phyloP scores from a whole-genome alignment of 2,113 vertebrate genomes.

The Pardalotus punctatus region DNA sequence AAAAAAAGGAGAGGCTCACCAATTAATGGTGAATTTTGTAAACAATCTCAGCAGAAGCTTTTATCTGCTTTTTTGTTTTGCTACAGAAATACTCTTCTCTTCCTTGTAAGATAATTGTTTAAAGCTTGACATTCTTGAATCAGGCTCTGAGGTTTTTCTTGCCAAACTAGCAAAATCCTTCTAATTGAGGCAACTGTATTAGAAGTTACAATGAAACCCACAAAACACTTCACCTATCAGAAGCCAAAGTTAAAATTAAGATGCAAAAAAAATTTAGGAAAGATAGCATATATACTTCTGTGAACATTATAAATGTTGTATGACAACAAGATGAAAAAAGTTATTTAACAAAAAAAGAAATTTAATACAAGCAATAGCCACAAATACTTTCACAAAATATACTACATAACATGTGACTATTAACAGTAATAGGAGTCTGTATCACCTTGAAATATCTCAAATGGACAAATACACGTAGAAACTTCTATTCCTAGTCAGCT shows the following conservation, averaged over 20 bases:
- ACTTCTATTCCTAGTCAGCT: background rate
- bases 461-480: background rate
- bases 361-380: background rate
- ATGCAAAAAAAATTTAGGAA: background rate
- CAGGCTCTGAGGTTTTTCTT: background rate
- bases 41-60: background rate
- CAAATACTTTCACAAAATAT: background rate
- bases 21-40: background rate
- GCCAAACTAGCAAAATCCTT: background rate
- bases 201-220: background rate
- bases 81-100: background rate
- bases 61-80: background rate
- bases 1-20: background rate
- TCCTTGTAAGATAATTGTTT: background rate
- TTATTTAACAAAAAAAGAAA: background rate
- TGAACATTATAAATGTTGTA: background rate
- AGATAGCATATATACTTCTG: background rate
- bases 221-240: background rate
- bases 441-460: background rate
- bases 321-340: background rate
- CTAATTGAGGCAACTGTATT: background rate
- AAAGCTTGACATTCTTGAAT: background rate
- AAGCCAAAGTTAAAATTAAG: background rate
- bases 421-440: background rate
- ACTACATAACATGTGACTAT: background rate